Evolutionary conservation across 2,888 invertebrate genomes (phyloP), one percentile per base, ranked within the genome.

Genomic region (Hemithea aestivaria): DNA sequence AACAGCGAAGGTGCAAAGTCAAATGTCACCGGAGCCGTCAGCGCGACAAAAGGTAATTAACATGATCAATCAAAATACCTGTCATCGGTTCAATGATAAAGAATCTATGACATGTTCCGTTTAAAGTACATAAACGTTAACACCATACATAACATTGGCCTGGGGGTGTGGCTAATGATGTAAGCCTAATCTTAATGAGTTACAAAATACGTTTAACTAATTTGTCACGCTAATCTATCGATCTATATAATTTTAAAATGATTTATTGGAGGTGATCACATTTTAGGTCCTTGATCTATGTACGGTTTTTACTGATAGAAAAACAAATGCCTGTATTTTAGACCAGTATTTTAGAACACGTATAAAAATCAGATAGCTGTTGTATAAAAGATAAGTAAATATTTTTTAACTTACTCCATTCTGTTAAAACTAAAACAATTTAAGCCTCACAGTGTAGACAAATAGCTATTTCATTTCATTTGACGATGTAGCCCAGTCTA

Each of bases 1-100:
- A 45, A 32, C 42, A 40, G 28, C 40, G 33, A 37, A 35, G 38
- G 38, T 46, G 45, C 36, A 41, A 32, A 45, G 45, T 48, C 45
- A 48, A 52, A 44, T 42, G 41, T 44, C 43, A 35, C 40, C 35
- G 40, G 10, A 40, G 39, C 50, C 45, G 53, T 50, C 50, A 46
- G 45, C 48, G 27, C 35, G 40, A 42, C 38, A 35, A 46, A 42
- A 39, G 53, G 50, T 40, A 35, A 53, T 50, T 53, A 53, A 37
- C 46, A 45, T 46, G 44, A 53, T 53, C 50, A 46, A 53, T 53
- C 53, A 53, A 32, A 31, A 40, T 45, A 40, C 37, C 46, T 50
- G 53, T 53, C 53, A 40, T 37, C 52, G 21, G 27, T 21, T 32
- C 26, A 27, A 39, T 43, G 52, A 53, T 53, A 53, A 50, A 41